Conservation (phyloP, 2,113 vertebrate genomes). For the Phyllostomus hastatus region DNA sequence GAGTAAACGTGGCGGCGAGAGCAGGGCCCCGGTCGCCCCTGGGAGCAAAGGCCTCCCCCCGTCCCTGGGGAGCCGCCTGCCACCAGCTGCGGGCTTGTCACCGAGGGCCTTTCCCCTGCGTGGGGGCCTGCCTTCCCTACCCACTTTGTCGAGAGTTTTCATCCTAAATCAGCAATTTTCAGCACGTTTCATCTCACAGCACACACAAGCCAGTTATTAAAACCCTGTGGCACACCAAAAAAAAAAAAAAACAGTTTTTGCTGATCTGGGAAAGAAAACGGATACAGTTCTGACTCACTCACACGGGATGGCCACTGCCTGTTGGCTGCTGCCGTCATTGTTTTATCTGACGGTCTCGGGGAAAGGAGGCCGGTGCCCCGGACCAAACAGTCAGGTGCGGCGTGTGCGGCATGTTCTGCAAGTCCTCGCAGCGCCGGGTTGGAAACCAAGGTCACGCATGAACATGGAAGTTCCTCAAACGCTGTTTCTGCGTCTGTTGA, state of each 20-base stretch:
- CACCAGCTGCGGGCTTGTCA: fast-evolving
- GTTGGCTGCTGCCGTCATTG: not conserved
- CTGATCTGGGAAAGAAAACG: not conserved
- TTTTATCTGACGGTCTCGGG: no score
- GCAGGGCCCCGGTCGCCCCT: not conserved
- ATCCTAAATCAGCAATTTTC: no score
- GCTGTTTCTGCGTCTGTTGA: not conserved
- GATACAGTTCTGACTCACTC: not conserved
- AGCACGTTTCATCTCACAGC: no score
- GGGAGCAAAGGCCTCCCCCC: not conserved
- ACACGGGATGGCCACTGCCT: not conserved
- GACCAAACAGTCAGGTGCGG: fast-evolving
- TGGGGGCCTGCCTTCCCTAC: fast-evolving
- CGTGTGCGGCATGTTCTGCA: fast-evolving
- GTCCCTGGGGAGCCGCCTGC: not conserved
- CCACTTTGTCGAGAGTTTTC: not conserved
- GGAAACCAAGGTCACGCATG: no score
- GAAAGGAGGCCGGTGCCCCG: no score
- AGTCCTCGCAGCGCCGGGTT: fast-evolving
- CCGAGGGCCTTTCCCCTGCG: fast-evolving
- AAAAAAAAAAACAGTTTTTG: no score
- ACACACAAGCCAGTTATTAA: no score
- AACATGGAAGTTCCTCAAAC: not conserved
- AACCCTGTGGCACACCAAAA: no score
- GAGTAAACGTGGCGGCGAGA: not conserved